Evolutionary conservation across 2,113 vertebrate species (phyloP).

Genomic region (Coturnix japonica): DNA sequence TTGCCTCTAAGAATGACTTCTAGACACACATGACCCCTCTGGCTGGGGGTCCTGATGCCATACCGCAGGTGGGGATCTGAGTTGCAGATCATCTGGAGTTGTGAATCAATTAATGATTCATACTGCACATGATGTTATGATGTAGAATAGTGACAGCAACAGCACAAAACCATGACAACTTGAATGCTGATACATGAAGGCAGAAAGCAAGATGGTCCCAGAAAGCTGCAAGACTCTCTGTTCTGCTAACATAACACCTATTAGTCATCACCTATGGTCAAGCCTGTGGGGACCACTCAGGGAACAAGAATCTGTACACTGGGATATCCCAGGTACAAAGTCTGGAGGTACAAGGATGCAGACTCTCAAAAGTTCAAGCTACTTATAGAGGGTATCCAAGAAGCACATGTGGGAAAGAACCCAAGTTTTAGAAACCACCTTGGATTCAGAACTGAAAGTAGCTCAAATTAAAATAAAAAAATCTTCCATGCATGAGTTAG

Average conservation of each 20-base stretch:
- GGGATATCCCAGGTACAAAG: not conserved
- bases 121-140: too few species aligned
- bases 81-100: rapidly evolving
- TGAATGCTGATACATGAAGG: rapidly evolving
- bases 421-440: slow-evolving; percentile 17
- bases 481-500: slow-evolving; percentile 28
- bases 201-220: not conserved
- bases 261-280: rapidly evolving
- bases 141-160: too few species aligned
- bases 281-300: not conserved
- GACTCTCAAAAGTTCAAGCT: not conserved
- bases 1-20: not conserved
- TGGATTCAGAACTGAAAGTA: slow-evolving; percentile 10
- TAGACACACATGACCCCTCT: not conserved
- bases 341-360: not conserved
- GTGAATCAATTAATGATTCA: too few species aligned
- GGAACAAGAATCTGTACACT: not conserved
- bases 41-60: not conserved
- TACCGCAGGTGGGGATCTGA: not conserved
- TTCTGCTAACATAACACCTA: not conserved
- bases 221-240: not conserved
- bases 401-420: not conserved
- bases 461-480: slow-evolving; percentile 8
- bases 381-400: not conserved
- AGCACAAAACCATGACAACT: too few species aligned